Evolutionary conservation across 1,140 invertebrate species (phyloP), one percentile per base, ranked within the genome.

Genomic region (Leptoteleia sp.): DNA sequence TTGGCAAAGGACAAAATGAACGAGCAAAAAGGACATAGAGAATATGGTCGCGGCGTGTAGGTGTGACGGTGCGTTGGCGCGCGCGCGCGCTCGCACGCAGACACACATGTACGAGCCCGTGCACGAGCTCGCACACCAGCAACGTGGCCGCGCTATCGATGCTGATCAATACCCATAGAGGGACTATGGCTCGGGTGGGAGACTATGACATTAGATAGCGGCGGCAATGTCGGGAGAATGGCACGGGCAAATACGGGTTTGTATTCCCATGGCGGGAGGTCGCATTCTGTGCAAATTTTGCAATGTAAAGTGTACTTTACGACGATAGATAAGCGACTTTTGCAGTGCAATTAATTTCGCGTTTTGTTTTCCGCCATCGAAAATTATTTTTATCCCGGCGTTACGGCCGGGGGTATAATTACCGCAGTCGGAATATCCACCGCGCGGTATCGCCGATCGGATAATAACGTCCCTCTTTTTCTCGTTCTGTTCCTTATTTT

Each of bases 1-100:
- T 87, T 87, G n/a, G 84, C 84, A 82, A 80, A 83, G 85, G 83
- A 81, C 81, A 73, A 83, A 87, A 86, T 85, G 77, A 86, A 83
- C 71, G 68, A 81, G 79, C 70, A 82, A 86, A 84, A 85, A 84
- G 73, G 79, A 80, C 54, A 75, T 16, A 35, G 40, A 35, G 67
- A 73, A 67, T 68, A 73, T 54, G 55, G 47, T 50, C 27, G 31
- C 17, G 15, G 38, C n/a, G 40, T 57, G 37, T 81, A 48, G 42
- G 71, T 72, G 75, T 61, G 70, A 43, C 65, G 35, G 42, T 38
- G 33, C 13, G 61, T 8, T 25, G 12, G 52, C 22, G 33, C 37
- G 37, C 16, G n/a, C 42, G 33, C 27, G 16, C 43, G 40, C 48
- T 5, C 50, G 40, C 11, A 31, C 48, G 22, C 4, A 12, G n/a